A percentile compares a stretch with the other conserved stretches of the same genome.
These are phyloP conservation scores for Andrena haemorrhoa DNA, from an alignment of 2,888 invertebrate genomes.

Conservation along the genomic window DNA sequence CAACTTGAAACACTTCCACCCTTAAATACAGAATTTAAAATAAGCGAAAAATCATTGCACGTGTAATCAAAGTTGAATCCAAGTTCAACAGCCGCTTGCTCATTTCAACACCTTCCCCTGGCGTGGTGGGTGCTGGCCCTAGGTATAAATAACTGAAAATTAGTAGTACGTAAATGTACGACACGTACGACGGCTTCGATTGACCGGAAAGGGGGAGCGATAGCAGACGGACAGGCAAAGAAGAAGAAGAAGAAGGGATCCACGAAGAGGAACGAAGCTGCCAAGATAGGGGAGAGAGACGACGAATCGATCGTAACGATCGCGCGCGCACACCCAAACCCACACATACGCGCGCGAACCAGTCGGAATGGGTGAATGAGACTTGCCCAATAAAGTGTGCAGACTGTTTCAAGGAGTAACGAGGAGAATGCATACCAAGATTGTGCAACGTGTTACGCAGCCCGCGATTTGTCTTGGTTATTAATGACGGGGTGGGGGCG, in stretches of 20 bases:
- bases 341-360: not conserved
- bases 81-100: slow-evolving; percentile 42
- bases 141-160: slow-evolving; percentile 64
- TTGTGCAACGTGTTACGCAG: slow-evolving; percentile 68
- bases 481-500: slow-evolving; percentile 50
- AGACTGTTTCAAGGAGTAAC: slow-evolving; percentile 52
- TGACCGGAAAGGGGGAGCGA: slow-evolving; percentile 65
- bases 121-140: slow-evolving; percentile 8
- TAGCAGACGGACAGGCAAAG: slow-evolving; percentile 40
- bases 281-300: slow-evolving; percentile 27
- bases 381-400: slow-evolving; percentile 64
- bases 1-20: too few relatives aligned
- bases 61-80: not conserved
- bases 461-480: slow-evolving; percentile 60
- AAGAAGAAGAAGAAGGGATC: slow-evolving; percentile 18
- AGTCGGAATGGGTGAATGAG: slow-evolving; percentile 60
- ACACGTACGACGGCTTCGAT: slow-evolving; percentile 60
- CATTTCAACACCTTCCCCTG: slow-evolving; percentile 25
- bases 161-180: slow-evolving; percentile 64
- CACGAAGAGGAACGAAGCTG: slow-evolving; percentile 4
- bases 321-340: not conserved
- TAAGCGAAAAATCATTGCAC: not conserved
- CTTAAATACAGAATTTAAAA: too few relatives aligned
- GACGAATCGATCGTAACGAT: slow-evolving; percentile 55
- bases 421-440: slow-evolving; percentile 62